A percentile compares a stretch with the other conserved stretches of the same genome.
Conservation (phyloP, 2,888 invertebrate genomes). For the Hesperia comma region DNA sequence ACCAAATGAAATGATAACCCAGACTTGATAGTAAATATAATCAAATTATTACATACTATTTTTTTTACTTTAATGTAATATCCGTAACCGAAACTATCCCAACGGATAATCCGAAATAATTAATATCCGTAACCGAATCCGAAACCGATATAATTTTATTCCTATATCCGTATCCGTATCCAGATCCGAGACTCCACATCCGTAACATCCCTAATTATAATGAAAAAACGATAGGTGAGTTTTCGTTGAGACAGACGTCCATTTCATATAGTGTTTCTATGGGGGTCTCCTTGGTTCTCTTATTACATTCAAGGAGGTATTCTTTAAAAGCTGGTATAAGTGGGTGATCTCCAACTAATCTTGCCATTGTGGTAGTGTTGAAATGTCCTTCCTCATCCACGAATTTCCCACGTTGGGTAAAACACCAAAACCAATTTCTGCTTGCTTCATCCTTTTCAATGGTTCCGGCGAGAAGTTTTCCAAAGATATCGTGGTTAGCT, state of each 20-base stretch:
- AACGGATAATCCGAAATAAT: too few species aligned
- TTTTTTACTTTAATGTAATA: too few species aligned
- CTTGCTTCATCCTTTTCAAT: slow-evolving; percentile 7
- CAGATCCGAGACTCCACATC: too few species aligned
- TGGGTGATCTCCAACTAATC: slow-evolving; percentile 10
- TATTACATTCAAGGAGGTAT: slow-evolving; percentile 20
- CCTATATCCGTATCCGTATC: too few species aligned
- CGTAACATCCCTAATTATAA: neutral
- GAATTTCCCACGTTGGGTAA: slow-evolving; percentile 10
- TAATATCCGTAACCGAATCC: too few species aligned
- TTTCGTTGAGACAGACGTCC: slow-evolving; percentile 18
- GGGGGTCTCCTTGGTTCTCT: slow-evolving; percentile 20
- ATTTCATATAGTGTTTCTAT: slow-evolving; percentile 14
- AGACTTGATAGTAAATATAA: too few species aligned
- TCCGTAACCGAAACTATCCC: too few species aligned
- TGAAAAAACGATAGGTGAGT: slow-evolving; percentile 14
- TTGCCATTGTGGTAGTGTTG: slow-evolving; percentile 4
- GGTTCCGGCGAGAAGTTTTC: slow-evolving; percentile 15
- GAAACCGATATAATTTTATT: too few species aligned
- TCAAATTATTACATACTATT: too few species aligned
- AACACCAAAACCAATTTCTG: slow-evolving; percentile 18
- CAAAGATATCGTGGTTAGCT: slow-evolving; percentile 5
- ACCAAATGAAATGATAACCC: too few species aligned
- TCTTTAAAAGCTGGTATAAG: slow-evolving; percentile 7
- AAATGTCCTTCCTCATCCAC: slow-evolving; percentile 18